These are phyloP conservation scores for Cichlasoma orientale DNA, from an alignment of 2,797 vertebrate genomes.

Conservation along the genomic window DNA sequence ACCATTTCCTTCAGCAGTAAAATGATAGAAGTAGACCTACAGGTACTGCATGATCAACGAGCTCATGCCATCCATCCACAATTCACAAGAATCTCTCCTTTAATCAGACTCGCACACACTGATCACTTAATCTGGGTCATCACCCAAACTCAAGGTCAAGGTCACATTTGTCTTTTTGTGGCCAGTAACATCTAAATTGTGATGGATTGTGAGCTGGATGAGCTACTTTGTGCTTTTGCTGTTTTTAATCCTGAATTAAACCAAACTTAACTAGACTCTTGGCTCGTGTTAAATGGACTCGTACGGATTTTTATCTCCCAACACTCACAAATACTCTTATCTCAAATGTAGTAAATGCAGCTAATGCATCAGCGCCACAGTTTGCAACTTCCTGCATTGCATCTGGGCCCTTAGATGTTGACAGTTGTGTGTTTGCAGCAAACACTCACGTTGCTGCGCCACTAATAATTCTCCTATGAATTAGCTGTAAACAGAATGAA, in stretches of 20 bases:
- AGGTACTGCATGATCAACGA: not conserved
- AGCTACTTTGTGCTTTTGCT: not conserved
- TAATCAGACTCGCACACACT: not conserved
- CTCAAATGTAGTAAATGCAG: not conserved
- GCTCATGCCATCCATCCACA: not conserved
- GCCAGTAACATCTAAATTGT: too few relatives aligned
- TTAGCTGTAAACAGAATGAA: slow-evolving; percentile 9
- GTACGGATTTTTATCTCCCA: not conserved
- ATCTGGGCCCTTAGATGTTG: not conserved
- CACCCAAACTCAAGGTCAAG: not conserved
- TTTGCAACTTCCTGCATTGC: not conserved
- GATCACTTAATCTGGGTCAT: not conserved
- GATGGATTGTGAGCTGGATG: not conserved
- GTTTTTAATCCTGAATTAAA: not conserved
- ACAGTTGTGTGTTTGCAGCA: not conserved
- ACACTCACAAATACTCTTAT: not conserved
- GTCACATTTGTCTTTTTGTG: not conserved
- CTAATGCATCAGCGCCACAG: not conserved
- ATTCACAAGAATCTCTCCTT: not conserved
- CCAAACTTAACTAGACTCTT: not conserved
- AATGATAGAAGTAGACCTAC: too few relatives aligned
- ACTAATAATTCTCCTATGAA: not conserved
- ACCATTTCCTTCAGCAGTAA: too few relatives aligned
- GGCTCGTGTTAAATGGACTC: not conserved
- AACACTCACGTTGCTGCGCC: not conserved